A percentile compares a stretch with the other conserved stretches of the same genome.
These are phyloP conservation scores for Mycalesis mineus DNA, from an alignment of 2,888 invertebrate genomes.

Conservation along the genomic window DNA sequence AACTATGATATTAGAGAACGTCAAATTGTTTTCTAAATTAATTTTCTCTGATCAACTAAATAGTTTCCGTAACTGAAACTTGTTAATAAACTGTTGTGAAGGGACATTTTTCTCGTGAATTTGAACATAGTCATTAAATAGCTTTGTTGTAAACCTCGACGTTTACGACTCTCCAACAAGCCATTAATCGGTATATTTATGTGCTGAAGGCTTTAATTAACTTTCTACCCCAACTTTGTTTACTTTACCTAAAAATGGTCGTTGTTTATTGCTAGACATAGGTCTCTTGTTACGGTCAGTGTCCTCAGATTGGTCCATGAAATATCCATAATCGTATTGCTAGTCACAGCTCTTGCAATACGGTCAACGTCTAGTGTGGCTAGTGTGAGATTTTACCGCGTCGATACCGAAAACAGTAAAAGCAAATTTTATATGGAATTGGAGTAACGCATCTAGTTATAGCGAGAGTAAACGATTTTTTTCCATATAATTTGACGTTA, in stretches of 20 bases:
- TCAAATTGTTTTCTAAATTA: not conserved
- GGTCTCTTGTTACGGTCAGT: not conserved
- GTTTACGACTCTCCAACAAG: slow-evolving; percentile 10
- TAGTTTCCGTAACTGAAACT: not conserved
- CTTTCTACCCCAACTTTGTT: slow-evolving; percentile 1
- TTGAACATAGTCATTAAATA: slow-evolving; percentile 5
- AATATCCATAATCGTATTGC: too few relatives aligned
- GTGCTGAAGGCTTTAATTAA: slow-evolving; percentile 1
- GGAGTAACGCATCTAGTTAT: too few relatives aligned
- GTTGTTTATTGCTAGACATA: not conserved
- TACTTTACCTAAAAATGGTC: not conserved
- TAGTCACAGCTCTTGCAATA: too few relatives aligned
- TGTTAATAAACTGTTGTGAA: slow-evolving; percentile 7
- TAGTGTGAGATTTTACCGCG: too few relatives aligned
- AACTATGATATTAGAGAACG: too few relatives aligned
- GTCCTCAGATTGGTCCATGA: too few relatives aligned
- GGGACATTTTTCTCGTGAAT: slow-evolving; percentile 10
- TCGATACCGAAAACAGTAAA: too few relatives aligned
- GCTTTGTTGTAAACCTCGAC: slow-evolving; percentile 13
- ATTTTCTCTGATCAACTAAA: not conserved
- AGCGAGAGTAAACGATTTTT: too few relatives aligned
- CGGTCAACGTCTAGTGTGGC: too few relatives aligned
- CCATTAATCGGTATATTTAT: slow-evolving; percentile 7
- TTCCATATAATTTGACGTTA: too few relatives aligned
- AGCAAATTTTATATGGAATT: too few relatives aligned